These are phyloP conservation scores for Tachina fera DNA, from an alignment of 2,888 invertebrate genomes.

Conservation along the genomic window DNA sequence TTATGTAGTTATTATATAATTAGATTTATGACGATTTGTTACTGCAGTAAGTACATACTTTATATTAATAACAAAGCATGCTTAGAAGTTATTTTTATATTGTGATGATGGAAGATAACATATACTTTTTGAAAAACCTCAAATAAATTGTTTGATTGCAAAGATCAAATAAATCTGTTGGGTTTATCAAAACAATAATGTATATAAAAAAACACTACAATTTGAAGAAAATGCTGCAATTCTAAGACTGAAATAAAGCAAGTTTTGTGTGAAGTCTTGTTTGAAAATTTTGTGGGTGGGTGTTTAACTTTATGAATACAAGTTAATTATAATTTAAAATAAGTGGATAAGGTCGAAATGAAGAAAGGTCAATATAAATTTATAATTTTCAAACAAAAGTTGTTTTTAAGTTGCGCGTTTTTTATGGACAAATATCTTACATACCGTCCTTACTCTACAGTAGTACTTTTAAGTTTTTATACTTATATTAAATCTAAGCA, in stretches of 20 bases:
- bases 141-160: conserved; percentile 25
- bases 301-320: conserved; percentile 27
- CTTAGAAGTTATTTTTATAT: background rate
- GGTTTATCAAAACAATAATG: background rate
- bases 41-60: conserved; percentile 6
- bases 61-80: background rate
- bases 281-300: conserved; percentile 2
- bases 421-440: conserved; percentile 60
- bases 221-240: conserved; percentile 11
- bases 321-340: conserved; percentile 42
- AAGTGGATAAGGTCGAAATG: conserved; percentile 37
- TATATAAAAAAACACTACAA: conserved; percentile 17
- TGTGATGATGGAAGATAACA: conserved; percentile 29
- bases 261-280: background rate
- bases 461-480: conserved; percentile 33
- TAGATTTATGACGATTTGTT: conserved; percentile 3
- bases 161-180: conserved; percentile 6
- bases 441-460: conserved; percentile 48
- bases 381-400: conserved; percentile 48
- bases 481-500: conserved; percentile 57
- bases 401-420: conserved; percentile 61
- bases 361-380: conserved; percentile 53
- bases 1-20: conserved; percentile 2
- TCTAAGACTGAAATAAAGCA: conserved; percentile 2
- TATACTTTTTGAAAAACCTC: conserved; percentile 16